phyloP scores from a whole-genome alignment of 2,888 invertebrate species.

The Tromatobia lineatoria region DNA sequence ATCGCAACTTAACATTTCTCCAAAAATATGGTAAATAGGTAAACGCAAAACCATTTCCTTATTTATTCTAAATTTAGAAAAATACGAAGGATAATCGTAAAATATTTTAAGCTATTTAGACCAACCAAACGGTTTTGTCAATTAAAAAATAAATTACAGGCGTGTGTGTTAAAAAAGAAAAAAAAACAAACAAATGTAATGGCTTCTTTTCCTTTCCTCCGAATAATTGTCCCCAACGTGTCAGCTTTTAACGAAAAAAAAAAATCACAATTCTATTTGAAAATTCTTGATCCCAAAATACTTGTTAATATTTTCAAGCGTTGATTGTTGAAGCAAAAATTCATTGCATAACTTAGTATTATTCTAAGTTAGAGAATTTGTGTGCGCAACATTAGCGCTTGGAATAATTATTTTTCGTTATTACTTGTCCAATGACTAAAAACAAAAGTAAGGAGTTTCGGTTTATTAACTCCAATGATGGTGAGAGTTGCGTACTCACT shows the following conservation, averaged over 20 bases:
- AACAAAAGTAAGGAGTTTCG: slow-evolving; percentile 28
- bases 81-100: too few species aligned
- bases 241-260: neutral
- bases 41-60: too few species aligned
- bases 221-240: neutral
- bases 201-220: neutral
- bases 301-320: neutral
- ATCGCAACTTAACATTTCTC: too few species aligned
- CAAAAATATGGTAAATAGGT: too few species aligned
- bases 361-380: neutral
- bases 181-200: too few species aligned
- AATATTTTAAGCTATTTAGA: too few species aligned
- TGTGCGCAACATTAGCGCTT: neutral
- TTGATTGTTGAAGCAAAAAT: slow-evolving; percentile 1
- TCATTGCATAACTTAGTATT: too few species aligned
- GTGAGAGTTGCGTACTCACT: slow-evolving; percentile 38
- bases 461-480: slow-evolving; percentile 44
- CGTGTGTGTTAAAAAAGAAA: neutral
- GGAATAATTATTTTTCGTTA: slow-evolving; percentile 39
- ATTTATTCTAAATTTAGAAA: too few species aligned
- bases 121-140: too few species aligned
- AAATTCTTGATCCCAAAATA: neutral
- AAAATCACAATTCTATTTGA: neutral
- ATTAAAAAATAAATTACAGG: slow-evolving; percentile 44
- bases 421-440: slow-evolving; percentile 7